Conservation (phyloP, 2,113 vertebrate species). For the Chlorodrepanis virens region DNA sequence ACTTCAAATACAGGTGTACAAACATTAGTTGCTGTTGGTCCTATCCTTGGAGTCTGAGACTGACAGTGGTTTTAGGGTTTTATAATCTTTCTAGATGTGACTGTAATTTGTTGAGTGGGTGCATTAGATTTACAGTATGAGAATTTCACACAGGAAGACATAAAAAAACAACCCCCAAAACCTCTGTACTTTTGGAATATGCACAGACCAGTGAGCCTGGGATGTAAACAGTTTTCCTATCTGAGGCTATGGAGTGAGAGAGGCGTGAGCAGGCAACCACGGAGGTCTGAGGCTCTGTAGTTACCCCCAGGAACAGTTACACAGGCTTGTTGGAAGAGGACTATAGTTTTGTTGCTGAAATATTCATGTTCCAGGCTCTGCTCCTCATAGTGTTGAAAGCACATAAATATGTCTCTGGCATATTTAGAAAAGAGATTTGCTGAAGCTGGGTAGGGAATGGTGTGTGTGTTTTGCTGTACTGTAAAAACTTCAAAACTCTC, state of each 20-base stretch:
- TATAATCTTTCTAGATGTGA: background rate
- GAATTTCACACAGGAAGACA: background rate
- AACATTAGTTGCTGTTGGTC: background rate
- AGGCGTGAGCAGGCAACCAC: accelerated
- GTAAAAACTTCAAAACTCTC: background rate
- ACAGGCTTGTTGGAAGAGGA: background rate
- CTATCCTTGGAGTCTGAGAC: background rate
- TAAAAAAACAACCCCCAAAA: background rate
- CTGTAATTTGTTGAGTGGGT: background rate
- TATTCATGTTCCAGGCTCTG: background rate
- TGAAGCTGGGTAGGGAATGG: background rate
- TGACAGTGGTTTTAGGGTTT: background rate
- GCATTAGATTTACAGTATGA: background rate
- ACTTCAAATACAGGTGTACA: background rate
- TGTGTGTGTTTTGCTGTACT: background rate
- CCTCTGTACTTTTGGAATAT: background rate
- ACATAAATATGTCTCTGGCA: background rate
- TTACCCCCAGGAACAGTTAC: background rate
- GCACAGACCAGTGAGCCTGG: background rate
- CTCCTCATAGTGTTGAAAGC: background rate
- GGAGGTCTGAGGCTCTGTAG: background rate
- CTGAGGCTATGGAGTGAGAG: background rate
- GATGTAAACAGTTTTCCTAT: background rate
- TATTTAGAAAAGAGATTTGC: background rate
- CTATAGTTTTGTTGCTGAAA: background rate